These are phyloP conservation scores for Nasonia vitripennis DNA, from an alignment of 1,140 invertebrate genomes.

Conservation along the genomic window DNA sequence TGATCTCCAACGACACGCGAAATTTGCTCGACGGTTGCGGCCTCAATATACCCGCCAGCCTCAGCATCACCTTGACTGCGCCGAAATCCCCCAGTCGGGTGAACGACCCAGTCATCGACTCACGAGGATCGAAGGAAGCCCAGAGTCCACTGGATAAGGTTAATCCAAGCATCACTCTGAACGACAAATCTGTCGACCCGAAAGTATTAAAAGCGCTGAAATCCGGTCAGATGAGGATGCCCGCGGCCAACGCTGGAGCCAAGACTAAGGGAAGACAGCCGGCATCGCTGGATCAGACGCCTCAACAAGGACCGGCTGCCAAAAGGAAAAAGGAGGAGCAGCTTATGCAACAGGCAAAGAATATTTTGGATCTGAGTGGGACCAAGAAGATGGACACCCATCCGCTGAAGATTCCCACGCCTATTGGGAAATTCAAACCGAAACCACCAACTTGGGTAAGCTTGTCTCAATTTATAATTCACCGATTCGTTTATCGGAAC, in stretches of 20 bases:
- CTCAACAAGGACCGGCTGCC: neutral
- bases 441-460: constrained; percentile 52
- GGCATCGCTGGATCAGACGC: neutral
- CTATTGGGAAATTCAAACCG: constrained; percentile 57
- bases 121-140: constrained; percentile 49
- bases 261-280: constrained; percentile 9
- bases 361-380: constrained; percentile 66
- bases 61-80: constrained; percentile 68
- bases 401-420: constrained; percentile 63
- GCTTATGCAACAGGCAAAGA: constrained; percentile 45
- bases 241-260: constrained; percentile 31
- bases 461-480: neutral
- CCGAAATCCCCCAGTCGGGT: constrained; percentile 60
- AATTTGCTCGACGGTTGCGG: constrained; percentile 68
- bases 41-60: constrained; percentile 68
- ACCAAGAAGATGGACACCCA: constrained; percentile 60
- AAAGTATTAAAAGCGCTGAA: constrained; percentile 63
- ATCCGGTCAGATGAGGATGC: constrained; percentile 59
- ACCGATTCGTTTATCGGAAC: neutral
- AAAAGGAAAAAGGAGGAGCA: constrained; percentile 55
- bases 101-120: constrained; percentile 32
- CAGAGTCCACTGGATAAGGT: constrained; percentile 58
- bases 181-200: constrained; percentile 63
- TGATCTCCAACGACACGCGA: constrained; percentile 60
- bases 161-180: constrained; percentile 65